Base-by-base conservation (phyloP, 2,888 invertebrate genomes). In the Penaeus monodon region DNA sequence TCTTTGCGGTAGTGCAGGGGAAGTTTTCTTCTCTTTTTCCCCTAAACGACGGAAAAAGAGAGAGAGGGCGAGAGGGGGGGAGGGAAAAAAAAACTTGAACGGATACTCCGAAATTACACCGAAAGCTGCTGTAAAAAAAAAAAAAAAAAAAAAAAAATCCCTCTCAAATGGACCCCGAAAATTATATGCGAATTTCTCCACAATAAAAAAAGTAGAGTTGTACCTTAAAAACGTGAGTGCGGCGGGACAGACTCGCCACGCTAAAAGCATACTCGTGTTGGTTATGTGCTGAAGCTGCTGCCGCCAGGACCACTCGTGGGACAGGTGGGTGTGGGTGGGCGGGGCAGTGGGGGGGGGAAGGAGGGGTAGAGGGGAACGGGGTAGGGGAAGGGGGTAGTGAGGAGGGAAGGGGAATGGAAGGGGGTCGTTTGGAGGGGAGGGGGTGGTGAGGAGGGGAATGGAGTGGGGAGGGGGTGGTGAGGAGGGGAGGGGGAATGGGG, bases 201-300 rank as follows among this genome's bases (percentile, higher is more conserved):
- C 63, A 27, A 38, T 33, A 65, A 80, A 80, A 80, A 80, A 33
- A 66, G 29, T n/a, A 33, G 65, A 80, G 80, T 80, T 65, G 80
- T 80, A 80, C 44, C 65, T 65, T 66, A 80, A 80, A 79, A 80
- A 80, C 80, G 65, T 17, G 65, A 73, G 73, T 73, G n/a, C 33
- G 65, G 33, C 65, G 64, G 29, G 80, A 38, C 27, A 29, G 29
- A 29, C n/a, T 38, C 64, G 29, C 24, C 29, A 29, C 57, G 57
- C 79, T 79, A 80, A 80, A 80, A 80, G 80, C 80, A 80, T 80
- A 80, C 44, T 49, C 65, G 66, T 80, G 80, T 80, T 65, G 33
- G 64, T 24, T 24, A 20, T 24, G 27, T 74, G 33, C 33, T 12
- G 29, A 33, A n/a, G 22, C 64, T 65, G 63, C 64, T 38, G 27